Percentiles rank a stretch among this genome's conserved stretches.
These are phyloP conservation scores for Notodonta dromedarius DNA, from an alignment of 2,888 invertebrate genomes.

Conservation along the genomic window DNA sequence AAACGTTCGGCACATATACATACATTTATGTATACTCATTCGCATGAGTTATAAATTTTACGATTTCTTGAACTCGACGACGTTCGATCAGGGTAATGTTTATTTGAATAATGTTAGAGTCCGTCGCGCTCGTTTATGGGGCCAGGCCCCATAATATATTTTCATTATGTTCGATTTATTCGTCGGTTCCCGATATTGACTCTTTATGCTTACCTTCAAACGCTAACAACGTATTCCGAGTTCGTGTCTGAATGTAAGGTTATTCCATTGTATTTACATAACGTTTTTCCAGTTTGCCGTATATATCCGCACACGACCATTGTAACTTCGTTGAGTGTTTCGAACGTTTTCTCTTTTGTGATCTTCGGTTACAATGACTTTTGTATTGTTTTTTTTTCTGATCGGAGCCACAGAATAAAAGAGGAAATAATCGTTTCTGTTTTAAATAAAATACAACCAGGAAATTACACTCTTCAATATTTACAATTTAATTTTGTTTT, in stretches of 20 bases:
- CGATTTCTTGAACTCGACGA: conserved; percentile 67
- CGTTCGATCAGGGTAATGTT: conserved; percentile 68
- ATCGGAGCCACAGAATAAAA: background rate
- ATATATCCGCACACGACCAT: conserved; percentile 27
- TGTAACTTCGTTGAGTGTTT: conserved; percentile 25
- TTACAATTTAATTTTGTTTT: too few species aligned
- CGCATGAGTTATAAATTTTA: conserved; percentile 67
- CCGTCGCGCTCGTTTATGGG: conserved; percentile 67
- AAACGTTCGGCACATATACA: conserved; percentile 24
- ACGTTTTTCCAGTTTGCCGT: conserved; percentile 42
- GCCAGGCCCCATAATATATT: conserved; percentile 70
- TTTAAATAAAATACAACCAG: too few species aligned
- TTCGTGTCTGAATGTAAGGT: conserved; percentile 53
- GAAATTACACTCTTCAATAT: too few species aligned
- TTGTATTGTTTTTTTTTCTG: background rate
- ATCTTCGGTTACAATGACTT: conserved; percentile 1
- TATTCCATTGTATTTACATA: conserved; percentile 67
- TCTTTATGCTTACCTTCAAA: conserved; percentile 72
- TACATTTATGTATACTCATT: conserved; percentile 37
- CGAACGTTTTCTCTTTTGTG: conserved; percentile 23
- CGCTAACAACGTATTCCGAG: conserved; percentile 62
- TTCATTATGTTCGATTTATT: conserved; percentile 78
- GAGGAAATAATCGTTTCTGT: too few species aligned
- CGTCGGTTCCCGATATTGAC: conserved; percentile 67
- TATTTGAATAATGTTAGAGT: conserved; percentile 73